These are phyloP conservation scores for Ceratina calcarata DNA, from an alignment of 1,140 invertebrate genomes.

Conservation along the genomic window DNA sequence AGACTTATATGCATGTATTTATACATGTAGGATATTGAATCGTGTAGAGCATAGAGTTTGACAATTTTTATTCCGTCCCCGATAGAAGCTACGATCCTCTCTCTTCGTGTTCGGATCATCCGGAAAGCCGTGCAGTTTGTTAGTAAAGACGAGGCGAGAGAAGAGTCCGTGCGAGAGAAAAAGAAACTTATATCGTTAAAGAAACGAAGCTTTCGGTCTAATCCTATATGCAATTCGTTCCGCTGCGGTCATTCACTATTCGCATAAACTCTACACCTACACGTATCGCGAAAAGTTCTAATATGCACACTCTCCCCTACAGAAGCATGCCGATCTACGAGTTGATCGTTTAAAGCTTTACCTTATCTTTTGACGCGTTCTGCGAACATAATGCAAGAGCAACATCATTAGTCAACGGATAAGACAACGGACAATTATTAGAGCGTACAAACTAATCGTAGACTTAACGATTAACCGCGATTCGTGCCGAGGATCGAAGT, in stretches of 20 bases:
- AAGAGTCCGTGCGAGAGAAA: not conserved
- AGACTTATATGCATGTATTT: too few species aligned
- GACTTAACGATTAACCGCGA: conserved; percentile 55
- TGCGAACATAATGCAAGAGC: conserved; percentile 78
- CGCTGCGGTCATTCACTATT: conserved; percentile 21
- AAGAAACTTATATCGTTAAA: conserved; percentile 16
- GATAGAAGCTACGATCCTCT: conserved; percentile 20
- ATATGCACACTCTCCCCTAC: conserved; percentile 39
- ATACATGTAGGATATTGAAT: too few species aligned
- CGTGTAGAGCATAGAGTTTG: conserved; percentile 10
- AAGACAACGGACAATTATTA: conserved; percentile 67
- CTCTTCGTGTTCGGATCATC: conserved; percentile 20
- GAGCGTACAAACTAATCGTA: conserved; percentile 60
- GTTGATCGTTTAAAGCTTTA: conserved; percentile 73
- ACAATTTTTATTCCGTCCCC: conserved; percentile 1
- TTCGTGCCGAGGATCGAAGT: conserved; percentile 2
- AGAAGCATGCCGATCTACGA: conserved; percentile 60
- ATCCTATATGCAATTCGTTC: conserved; percentile 19
- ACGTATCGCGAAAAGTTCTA: not conserved
- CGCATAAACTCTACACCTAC: conserved; percentile 12
- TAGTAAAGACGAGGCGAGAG: conserved; percentile 37
- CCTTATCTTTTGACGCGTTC: conserved; percentile 78
- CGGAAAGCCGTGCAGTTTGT: conserved; percentile 56
- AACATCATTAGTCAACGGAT: conserved; percentile 73
- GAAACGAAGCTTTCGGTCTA: conserved; percentile 33